These are phyloP conservation scores for Cyrtonyx montezumae DNA, from an alignment of 2,113 vertebrate genomes.

Conservation along the genomic window DNA sequence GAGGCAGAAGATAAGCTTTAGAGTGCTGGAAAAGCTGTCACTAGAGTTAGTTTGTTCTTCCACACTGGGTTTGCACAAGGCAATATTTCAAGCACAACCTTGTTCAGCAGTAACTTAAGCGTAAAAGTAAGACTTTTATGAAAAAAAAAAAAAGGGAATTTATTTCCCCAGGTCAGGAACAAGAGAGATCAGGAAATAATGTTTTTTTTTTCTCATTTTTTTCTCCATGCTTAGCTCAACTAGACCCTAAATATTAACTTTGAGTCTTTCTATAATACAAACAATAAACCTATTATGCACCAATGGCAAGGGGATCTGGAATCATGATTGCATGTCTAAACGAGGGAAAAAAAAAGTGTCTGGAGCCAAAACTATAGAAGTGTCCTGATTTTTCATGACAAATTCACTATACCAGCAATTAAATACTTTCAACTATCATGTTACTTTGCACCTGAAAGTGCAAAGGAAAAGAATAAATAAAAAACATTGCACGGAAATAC, in stretches of 20 bases:
- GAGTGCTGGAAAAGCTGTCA: not conserved
- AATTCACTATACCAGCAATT: slow-evolving; percentile 35
- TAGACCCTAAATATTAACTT: not conserved
- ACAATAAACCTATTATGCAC: not conserved
- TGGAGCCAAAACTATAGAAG: not conserved
- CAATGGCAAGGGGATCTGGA: not conserved
- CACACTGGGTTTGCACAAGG: not conserved
- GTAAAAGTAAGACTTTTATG: not conserved
- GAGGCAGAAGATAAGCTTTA: not conserved
- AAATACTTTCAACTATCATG: slow-evolving; percentile 34
- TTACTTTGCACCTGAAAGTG: slow-evolving; percentile 56
- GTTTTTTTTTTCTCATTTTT: not conserved
- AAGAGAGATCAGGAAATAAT: not conserved
- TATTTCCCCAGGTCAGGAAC: not conserved
- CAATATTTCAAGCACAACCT: not conserved
- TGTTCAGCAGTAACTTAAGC: not conserved
- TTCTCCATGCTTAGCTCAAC: not conserved
- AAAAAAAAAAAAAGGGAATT: not conserved
- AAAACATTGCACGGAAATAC: slow-evolving; percentile 23
- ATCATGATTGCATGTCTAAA: not conserved
- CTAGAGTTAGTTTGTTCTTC: not conserved
- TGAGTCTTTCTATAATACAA: not conserved
- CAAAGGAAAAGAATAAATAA: slow-evolving; percentile 37
- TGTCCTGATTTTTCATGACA: slow-evolving; percentile 19
- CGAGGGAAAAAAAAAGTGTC: not conserved